Evolutionary conservation across 1,140 invertebrate species (phyloP), one percentile per base, ranked within the genome.

Genomic region (Odontomachus brunneus): DNA sequence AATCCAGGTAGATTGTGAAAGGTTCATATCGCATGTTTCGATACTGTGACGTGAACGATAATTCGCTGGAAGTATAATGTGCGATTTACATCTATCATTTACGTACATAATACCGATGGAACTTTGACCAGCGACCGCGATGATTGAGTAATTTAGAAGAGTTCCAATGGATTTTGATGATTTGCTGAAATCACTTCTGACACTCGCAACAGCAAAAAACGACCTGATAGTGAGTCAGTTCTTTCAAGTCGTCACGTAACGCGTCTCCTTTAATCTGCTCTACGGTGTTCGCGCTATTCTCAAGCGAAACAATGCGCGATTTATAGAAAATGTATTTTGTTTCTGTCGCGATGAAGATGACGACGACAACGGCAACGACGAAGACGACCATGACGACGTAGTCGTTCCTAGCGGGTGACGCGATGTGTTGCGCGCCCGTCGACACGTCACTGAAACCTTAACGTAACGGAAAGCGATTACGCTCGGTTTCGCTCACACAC

Each of bases 391-490:
- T 62, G 22, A 1, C 17, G 3, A 69, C 51, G 51, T n/a, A 33
- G 14, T 38, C 24, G 62, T 71, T 69, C 48, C 26, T 24, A 55
- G 26, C 22, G 29, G 49, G 59, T 22, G 48, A 19, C 63, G 33
- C 29, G 38, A 44, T n/a, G 19, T 84, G 19, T 84, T 74, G 44
- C n/a, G n/a, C n/a, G 26, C 65, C 48, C 60, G 26, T 33, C 24
- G 24, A 17, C 33, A 59, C 19, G 60, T 74, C 62, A 55, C 55
- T 51, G 75, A 82, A 63, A 82, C 67, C 67, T 80, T 69, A 81
- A 86, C 85, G 75, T 62, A 85, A 85, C 49, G 75, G 69, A 85
- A 86, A 85, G 33, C 80, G 75, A 86, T 86, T 85, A 82, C 84
- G 57, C 74, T 48, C 66, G 51, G 17, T 81, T 81, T 62, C 62